Base-by-base conservation (phyloP, 2,888 invertebrate species). In the Dynastes grantii region DNA sequence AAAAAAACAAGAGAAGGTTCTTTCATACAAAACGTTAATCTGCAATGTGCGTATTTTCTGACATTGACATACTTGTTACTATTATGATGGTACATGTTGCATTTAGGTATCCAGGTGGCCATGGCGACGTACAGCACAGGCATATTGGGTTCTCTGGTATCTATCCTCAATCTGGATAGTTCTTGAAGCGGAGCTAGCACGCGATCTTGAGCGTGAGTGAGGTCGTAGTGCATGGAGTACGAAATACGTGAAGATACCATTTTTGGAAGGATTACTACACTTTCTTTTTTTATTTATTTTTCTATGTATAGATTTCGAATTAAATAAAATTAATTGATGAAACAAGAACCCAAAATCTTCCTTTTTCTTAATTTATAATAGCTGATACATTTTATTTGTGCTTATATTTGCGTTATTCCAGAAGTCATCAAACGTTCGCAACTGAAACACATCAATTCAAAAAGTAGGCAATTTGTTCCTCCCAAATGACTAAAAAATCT, bases 31-130 rank as follows among this genome's bases (percentile, higher is more conserved):
- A n/a, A n/a, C 53, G 53, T n/a, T 53, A 53, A 16, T 16, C 53
- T 16, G n/a, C 53, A 2, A 2, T 5, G 16, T 4, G 22, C 29
- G 61, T 61, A 61, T 11, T 61, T 61, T 61, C 45, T 32, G 65
- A 73, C 79, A 77, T 73, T 73, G 77, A 79, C 79, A 79, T 79
- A 79, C 79, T 79, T 79, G 78, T 64, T 63, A 37, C 73, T 73
- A 51, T 76, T 70, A 79, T 81, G 80, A 77, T 83, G 84, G 76
- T 86, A 87, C 87, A 88, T 87, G 85, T 89, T 89, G 85, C 90
- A 95, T 90, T 94, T 94, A 87, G 94, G 94, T 86, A 94, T 93
- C 95, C 94, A 95, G 85, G 93, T 93, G 89, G 91, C 90, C 87
- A 94, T 92, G 79, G 94, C 93, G 84, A 93, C 92, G 89, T 94